A percentile compares a stretch with the other conserved stretches of the same genome.
phyloP scores from a whole-genome alignment of 2,888 invertebrate genomes.

The Minunthozetes semirufus region DNA sequence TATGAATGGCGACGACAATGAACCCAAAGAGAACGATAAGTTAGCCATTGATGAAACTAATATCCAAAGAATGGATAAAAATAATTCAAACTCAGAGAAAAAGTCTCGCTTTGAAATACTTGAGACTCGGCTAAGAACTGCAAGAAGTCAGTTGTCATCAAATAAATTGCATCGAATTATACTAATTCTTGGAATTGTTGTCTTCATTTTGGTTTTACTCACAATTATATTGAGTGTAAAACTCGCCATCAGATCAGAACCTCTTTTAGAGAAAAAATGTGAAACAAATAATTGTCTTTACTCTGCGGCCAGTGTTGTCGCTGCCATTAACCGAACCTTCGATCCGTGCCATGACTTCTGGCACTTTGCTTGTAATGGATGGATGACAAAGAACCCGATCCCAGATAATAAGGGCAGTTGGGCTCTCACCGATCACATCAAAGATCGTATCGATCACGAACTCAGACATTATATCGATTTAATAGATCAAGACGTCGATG shows the following conservation, averaged over 20 bases:
- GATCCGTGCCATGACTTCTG: constrained; percentile 55
- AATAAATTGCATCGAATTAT: constrained; percentile 38
- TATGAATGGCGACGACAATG: constrained; percentile 39
- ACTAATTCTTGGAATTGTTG: constrained; percentile 41
- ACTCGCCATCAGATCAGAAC: constrained; percentile 52
- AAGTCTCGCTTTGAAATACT: constrained; percentile 30
- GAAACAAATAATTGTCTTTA: constrained; percentile 52
- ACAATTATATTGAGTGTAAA: constrained; percentile 51
- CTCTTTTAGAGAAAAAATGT: constrained; percentile 50
- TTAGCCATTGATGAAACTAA: constrained; percentile 21
- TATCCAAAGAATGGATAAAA: constrained; percentile 27
- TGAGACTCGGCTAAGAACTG: not conserved
- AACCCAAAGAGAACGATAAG: constrained; percentile 41
- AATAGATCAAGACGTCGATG: constrained; percentile 50
- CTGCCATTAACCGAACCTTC: constrained; percentile 43
- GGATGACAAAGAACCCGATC: constrained; percentile 50
- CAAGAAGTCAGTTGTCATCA: not conserved
- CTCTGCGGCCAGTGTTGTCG: constrained; percentile 53
- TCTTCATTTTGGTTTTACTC: constrained; percentile 50
- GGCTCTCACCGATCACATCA: constrained; percentile 50
- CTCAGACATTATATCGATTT: constrained; percentile 50
- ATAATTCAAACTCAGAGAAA: constrained; percentile 37
- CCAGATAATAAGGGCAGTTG: constrained; percentile 52
- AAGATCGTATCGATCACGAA: constrained; percentile 47
- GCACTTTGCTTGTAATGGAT: constrained; percentile 55